Percentiles rank a stretch among this genome's conserved stretches.
Conservation (phyloP, 1,140 invertebrate species). For the Vollenhovia emeryi region DNA sequence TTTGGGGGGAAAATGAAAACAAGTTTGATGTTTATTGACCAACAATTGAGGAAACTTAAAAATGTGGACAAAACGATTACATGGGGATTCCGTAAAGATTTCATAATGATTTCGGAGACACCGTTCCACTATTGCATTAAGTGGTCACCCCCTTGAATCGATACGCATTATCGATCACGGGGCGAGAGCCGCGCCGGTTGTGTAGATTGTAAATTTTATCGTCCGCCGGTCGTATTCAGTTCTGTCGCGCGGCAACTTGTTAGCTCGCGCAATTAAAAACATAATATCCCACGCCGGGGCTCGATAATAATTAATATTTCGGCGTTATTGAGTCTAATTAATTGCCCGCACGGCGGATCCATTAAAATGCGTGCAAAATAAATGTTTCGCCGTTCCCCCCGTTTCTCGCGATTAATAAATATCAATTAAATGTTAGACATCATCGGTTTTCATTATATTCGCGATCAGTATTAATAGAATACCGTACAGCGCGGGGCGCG, state of each 20-base stretch:
- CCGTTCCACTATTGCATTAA: too few relatives aligned
- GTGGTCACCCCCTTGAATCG: too few relatives aligned
- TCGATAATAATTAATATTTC: slow-evolving; percentile 25
- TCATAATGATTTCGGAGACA: too few relatives aligned
- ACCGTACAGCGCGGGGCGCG: background rate
- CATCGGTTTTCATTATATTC: slow-evolving; percentile 10
- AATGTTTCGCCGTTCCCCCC: background rate
- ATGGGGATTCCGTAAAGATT: too few relatives aligned
- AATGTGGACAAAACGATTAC: too few relatives aligned
- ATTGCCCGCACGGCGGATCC: background rate
- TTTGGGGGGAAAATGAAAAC: too few relatives aligned
- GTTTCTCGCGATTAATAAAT: slow-evolving; percentile 1
- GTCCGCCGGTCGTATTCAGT: background rate
- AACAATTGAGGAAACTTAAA: too few relatives aligned
- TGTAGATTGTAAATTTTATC: background rate
- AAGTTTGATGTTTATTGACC: too few relatives aligned
- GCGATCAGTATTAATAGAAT: background rate
- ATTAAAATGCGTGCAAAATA: slow-evolving; percentile 4
- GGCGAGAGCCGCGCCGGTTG: background rate
- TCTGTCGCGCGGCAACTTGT: background rate
- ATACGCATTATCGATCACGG: background rate
- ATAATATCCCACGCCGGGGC: background rate
- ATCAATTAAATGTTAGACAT: slow-evolving; percentile 10
- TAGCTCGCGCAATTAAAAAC: background rate
- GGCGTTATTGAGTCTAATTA: slow-evolving; percentile 13